These are phyloP conservation scores for Phataginus tricuspis DNA, from an alignment of 2,797 vertebrate genomes.

Conservation along the genomic window DNA sequence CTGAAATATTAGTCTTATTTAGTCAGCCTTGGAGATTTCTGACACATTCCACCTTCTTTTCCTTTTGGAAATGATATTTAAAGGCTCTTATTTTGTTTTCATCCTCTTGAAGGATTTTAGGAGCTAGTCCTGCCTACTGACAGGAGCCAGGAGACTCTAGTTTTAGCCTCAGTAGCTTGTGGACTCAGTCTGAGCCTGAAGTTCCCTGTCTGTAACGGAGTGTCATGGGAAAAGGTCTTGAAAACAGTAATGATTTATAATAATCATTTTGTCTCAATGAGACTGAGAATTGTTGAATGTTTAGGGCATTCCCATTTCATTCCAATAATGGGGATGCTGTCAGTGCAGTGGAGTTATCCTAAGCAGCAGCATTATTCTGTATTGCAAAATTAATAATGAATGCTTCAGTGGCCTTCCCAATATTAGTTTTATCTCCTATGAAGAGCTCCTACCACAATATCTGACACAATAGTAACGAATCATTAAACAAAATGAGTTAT, in stretches of 20 bases:
- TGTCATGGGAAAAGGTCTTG: neutral
- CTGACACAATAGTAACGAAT: neutral
- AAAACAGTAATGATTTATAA: neutral
- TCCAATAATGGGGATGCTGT: neutral
- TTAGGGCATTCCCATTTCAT: neutral
- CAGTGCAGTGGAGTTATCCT: neutral
- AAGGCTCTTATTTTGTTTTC: neutral
- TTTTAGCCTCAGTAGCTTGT: neutral
- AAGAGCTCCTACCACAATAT: neutral
- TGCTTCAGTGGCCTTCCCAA: neutral
- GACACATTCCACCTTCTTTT: neutral
- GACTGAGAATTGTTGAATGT: neutral
- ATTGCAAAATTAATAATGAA: neutral
- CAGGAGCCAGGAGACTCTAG: neutral
- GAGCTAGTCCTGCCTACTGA: neutral
- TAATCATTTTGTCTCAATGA: neutral
- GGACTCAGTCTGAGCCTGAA: neutral
- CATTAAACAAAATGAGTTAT: neutral
- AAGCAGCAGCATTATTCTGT: neutral
- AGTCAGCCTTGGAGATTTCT: neutral
- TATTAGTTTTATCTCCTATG: neutral
- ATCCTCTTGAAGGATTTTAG: neutral
- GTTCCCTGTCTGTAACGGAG: neutral
- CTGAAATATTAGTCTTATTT: constrained; percentile 27
- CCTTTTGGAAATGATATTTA: neutral